These are phyloP conservation scores for Drosophila borborema DNA, from an alignment of 2,888 invertebrate species.

Conservation along the genomic window DNA sequence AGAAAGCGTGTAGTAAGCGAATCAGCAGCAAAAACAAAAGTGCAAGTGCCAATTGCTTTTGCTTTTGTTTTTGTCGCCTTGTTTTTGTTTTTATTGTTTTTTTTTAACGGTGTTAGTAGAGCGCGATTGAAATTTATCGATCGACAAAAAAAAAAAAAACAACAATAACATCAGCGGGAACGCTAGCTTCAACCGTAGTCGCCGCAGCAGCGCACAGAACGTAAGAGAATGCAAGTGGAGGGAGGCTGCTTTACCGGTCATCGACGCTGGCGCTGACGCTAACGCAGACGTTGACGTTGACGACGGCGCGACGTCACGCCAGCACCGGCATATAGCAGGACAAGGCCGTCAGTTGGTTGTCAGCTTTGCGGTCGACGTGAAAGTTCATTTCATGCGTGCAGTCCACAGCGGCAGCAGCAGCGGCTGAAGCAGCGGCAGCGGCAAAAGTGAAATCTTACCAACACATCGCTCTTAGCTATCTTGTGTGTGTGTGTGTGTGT, in stretches of 20 bases:
- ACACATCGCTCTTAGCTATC: conserved; percentile 15
- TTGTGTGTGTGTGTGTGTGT: conserved; percentile 1
- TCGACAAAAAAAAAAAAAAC: conserved; percentile 30
- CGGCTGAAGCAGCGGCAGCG: conserved; percentile 5
- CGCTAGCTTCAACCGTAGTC: neutral
- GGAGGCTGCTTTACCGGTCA: conserved; percentile 38
- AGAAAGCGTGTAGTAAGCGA: conserved; percentile 29
- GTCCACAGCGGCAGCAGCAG: conserved; percentile 26
- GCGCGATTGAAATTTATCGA: conserved; percentile 44
- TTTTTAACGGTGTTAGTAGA: conserved; percentile 33
- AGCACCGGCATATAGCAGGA: conserved; percentile 50
- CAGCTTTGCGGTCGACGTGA: conserved; percentile 48
- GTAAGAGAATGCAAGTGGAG: conserved; percentile 16
- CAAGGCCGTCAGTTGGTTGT: conserved; percentile 45
- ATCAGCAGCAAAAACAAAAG: conserved; percentile 38
- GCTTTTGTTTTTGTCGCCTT: neutral
- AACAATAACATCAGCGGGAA: conserved; percentile 1
- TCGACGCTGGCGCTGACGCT: conserved; percentile 11
- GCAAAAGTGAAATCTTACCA: conserved; percentile 55
- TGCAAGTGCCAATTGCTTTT: conserved; percentile 36
- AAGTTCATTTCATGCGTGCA: conserved; percentile 45
- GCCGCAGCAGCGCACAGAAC: conserved; percentile 3
- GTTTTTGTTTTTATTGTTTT: conserved; percentile 9
- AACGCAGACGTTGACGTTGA: conserved; percentile 5
- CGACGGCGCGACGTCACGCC: conserved; percentile 8